Percentiles rank a stretch among this genome's conserved stretches.
phyloP scores from a whole-genome alignment of 1,140 invertebrate species.

The Palaemon carinicauda region DNA sequence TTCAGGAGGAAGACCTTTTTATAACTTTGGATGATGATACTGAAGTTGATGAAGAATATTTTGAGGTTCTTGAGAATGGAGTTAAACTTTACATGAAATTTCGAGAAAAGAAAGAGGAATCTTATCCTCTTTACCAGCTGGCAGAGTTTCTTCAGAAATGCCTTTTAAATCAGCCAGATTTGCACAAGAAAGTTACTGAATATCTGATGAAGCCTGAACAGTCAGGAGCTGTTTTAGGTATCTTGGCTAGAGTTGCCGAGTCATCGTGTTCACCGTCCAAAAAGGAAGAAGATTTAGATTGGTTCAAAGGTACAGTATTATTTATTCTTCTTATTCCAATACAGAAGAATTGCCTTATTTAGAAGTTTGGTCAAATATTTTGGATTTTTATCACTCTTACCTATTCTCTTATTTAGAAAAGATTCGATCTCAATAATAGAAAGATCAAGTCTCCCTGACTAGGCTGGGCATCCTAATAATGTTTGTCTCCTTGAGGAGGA shows the following conservation, averaged over 20 bases:
- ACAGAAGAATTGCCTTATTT: not conserved
- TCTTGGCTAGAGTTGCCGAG: not conserved
- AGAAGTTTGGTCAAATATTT: too few species aligned
- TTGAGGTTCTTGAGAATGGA: slow-evolving; percentile 3
- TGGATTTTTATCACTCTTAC: too few species aligned
- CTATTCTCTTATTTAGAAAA: too few species aligned
- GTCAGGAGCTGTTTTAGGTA: not conserved
- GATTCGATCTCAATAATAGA: too few species aligned
- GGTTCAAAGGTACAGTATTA: slow-evolving; percentile 24
- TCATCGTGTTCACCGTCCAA: not conserved
- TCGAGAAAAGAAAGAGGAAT: not conserved
- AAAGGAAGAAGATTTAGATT: not conserved
- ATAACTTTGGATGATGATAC: slow-evolving; percentile 15
- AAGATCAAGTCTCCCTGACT: too few species aligned
- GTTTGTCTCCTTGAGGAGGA: too few species aligned
- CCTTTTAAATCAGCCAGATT: not conserved
- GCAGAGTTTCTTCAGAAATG: slow-evolving; percentile 29
- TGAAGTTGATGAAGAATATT: slow-evolving; percentile 32
- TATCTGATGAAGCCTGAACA: not conserved
- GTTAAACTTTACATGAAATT: not conserved
- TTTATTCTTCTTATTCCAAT: not conserved
- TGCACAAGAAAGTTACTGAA: slow-evolving; percentile 6
- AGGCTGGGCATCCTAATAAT: too few species aligned
- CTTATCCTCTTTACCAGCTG: not conserved
- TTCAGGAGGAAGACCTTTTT: not conserved